Evolutionary conservation across 1,140 invertebrate genomes (phyloP).

Genomic region (Holotrichia oblita): DNA sequence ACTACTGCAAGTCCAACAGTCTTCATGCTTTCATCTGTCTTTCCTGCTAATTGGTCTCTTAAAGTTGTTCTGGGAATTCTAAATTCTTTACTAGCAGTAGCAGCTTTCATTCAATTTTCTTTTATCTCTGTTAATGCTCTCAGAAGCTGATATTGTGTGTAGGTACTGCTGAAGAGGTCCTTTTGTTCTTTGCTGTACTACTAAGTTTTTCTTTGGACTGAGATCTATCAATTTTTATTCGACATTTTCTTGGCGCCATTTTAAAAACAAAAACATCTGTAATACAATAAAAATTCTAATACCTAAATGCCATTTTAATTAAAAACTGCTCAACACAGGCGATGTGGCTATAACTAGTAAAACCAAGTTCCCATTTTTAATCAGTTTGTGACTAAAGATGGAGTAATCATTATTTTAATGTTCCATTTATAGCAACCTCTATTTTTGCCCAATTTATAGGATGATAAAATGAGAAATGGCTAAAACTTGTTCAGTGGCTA

Average conservation of each 20-base stretch:
- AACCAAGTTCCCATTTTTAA: neutral
- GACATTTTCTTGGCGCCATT: neutral
- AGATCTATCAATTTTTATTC: neutral
- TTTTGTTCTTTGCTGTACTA: neutral
- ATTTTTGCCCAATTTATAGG: too few species aligned
- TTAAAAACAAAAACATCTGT: neutral
- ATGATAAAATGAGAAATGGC: too few species aligned
- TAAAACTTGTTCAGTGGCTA: too few species aligned
- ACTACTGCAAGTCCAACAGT: too few species aligned
- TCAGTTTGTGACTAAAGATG: neutral
- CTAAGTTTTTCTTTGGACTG: neutral
- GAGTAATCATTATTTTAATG: too few species aligned
- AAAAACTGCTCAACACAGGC: neutral
- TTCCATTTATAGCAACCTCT: too few species aligned
- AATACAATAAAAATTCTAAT: neutral
- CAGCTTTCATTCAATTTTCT: too few species aligned
- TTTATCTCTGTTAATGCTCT: too few species aligned
- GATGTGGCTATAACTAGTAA: neutral
- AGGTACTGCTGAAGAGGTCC: neutral
- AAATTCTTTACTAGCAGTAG: too few species aligned
- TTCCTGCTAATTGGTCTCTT: too few species aligned
- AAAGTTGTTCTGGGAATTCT: too few species aligned
- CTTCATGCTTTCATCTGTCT: too few species aligned
- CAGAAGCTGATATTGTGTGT: constrained; percentile 40
- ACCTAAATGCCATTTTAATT: neutral